These are phyloP conservation scores for Cyrtorhinus lividipennis DNA, from an alignment of 1,140 invertebrate genomes.

Conservation along the genomic window DNA sequence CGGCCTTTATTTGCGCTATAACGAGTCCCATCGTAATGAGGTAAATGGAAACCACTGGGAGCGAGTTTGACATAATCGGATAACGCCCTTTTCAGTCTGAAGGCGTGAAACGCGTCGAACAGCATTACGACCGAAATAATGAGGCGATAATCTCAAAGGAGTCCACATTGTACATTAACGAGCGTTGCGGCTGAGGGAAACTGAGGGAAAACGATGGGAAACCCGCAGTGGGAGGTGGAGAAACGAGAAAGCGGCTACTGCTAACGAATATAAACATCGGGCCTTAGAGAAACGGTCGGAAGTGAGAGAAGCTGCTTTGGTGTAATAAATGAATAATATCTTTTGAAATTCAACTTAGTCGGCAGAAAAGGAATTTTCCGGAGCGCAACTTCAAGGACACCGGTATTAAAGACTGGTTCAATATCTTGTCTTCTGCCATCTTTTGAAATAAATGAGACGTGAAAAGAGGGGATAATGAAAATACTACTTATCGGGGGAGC, in stretches of 20 bases:
- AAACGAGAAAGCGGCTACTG: background rate
- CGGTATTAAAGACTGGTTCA: background rate
- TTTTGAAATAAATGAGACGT: background rate
- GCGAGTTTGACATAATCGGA: no score
- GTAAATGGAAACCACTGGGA: no score
- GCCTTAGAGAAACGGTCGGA: background rate
- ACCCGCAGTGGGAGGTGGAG: background rate
- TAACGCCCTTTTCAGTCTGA: background rate
- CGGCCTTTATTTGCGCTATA: no score
- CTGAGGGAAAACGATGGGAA: background rate
- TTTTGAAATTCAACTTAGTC: background rate
- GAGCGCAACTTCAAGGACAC: background rate
- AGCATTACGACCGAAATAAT: background rate
- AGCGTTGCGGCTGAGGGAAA: background rate
- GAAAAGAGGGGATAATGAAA: background rate
- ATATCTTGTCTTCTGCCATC: background rate
- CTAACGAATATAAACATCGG: background rate
- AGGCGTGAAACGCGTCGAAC: background rate
- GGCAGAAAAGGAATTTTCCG: background rate
- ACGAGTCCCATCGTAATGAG: no score
- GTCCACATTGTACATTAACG: background rate
- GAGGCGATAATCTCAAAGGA: background rate
- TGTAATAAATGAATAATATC: background rate
- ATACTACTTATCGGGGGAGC: background rate
- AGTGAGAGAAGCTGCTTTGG: background rate